Conservation (phyloP, 1,140 invertebrate genomes). For the Anoplolepis gracilipes region DNA sequence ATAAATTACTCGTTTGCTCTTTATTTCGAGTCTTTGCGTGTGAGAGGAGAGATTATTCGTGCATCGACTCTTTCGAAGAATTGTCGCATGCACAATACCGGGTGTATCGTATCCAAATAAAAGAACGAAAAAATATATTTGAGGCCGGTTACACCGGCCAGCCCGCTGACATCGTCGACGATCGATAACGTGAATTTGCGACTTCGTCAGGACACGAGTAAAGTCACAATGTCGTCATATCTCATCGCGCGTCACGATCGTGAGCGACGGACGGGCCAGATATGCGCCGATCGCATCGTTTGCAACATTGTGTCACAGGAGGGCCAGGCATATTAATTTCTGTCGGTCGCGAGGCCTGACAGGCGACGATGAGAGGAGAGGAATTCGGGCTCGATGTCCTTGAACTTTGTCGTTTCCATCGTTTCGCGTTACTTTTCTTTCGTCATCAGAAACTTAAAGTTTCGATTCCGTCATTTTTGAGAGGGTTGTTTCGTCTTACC, state of each 20-base stretch:
- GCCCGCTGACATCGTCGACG: slow-evolving; percentile 53
- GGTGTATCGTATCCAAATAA: slow-evolving; percentile 40
- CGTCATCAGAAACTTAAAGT: slow-evolving; percentile 15
- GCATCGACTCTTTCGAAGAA: slow-evolving; percentile 14
- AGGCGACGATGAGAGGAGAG: slow-evolving; percentile 52
- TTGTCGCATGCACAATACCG: slow-evolving; percentile 48
- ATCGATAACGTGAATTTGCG: slow-evolving; percentile 63
- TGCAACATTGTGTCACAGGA: slow-evolving; percentile 60
- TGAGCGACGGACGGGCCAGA: slow-evolving; percentile 27
- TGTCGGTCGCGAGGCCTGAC: slow-evolving; percentile 40
- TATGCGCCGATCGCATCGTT: slow-evolving; percentile 56
- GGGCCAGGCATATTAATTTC: slow-evolving; percentile 59
- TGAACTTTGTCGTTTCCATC: slow-evolving; percentile 41
- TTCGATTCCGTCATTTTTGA: background rate
- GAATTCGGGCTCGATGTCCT: slow-evolving; percentile 50
- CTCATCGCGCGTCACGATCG: slow-evolving; percentile 41
- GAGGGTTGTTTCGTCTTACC: background rate
- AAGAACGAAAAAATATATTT: slow-evolving; percentile 49
- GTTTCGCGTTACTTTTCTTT: background rate
- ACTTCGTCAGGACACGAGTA: slow-evolving; percentile 58
- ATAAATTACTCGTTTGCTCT: background rate
- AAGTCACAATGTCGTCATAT: slow-evolving; percentile 63
- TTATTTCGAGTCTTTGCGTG: background rate
- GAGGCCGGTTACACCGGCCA: slow-evolving; percentile 3
- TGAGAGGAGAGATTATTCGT: background rate